Evolutionary conservation across 2,113 vertebrate species (phyloP).

Genomic region (Columba janthina): DNA sequence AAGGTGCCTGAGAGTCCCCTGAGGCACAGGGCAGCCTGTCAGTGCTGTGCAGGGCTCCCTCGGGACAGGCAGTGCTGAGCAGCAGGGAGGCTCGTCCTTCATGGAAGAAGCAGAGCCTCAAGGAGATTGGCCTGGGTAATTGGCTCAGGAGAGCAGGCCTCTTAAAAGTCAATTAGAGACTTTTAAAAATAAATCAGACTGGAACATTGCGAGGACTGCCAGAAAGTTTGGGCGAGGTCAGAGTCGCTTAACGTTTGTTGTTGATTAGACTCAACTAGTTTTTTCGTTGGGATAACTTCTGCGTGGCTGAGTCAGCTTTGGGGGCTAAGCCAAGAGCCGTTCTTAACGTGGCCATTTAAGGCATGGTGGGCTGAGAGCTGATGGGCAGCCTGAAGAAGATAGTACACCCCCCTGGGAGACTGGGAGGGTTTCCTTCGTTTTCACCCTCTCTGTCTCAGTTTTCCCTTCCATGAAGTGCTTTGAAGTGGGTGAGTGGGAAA

Average conservation of each 20-base stretch:
- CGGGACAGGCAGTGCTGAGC: not conserved
- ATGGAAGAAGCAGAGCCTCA: not conserved
- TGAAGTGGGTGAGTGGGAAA: not conserved
- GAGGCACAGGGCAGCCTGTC: not conserved
- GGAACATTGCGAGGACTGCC: conserved; percentile 43
- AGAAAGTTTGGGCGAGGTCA: conserved; percentile 59
- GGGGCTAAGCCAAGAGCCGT: conserved; percentile 25
- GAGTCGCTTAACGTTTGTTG: conserved; percentile 27
- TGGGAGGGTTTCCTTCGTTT: not conserved
- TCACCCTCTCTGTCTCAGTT: not conserved
- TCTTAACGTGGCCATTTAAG: conserved; percentile 52
- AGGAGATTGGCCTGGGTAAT: conserved; percentile 38
- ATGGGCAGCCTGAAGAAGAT: not conserved
- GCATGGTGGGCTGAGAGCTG: conserved; percentile 28
- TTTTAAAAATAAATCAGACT: conserved; percentile 69
- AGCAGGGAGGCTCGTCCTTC: not conserved
- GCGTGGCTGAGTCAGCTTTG: not conserved
- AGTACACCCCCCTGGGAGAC: not conserved
- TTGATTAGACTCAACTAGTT: conserved; percentile 42
- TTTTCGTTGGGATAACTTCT: conserved; percentile 35
- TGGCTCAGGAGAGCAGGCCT: conserved; percentile 64
- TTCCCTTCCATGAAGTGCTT: not conserved
- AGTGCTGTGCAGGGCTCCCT: not conserved
- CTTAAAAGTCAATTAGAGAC: conserved; percentile 70
- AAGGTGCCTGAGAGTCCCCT: not conserved